These are phyloP conservation scores for Rhodinocichla rosea DNA, from an alignment of 2,113 vertebrate genomes.

Conservation along the genomic window DNA sequence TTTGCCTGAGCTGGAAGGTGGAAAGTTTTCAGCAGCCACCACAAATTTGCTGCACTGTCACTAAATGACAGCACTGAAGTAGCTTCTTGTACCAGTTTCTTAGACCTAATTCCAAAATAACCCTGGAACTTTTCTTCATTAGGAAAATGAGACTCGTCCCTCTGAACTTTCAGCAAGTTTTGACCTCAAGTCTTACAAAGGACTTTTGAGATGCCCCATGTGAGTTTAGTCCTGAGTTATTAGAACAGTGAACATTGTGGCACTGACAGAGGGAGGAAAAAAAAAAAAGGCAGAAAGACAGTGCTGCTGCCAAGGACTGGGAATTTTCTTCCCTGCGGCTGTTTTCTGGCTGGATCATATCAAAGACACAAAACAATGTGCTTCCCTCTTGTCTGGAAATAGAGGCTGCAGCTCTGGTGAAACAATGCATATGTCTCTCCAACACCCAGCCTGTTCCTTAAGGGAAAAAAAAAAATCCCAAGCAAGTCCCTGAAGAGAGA, in stretches of 20 bases:
- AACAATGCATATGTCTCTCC: conserved; percentile 45
- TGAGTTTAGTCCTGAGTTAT: conserved; percentile 33
- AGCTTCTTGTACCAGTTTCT: conserved; percentile 64
- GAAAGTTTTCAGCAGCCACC: not conserved
- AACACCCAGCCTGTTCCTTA: not conserved
- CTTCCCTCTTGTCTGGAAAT: conserved; percentile 42
- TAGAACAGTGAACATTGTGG: conserved; percentile 1
- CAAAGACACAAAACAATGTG: conserved; percentile 48
- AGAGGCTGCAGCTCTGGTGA: conserved; percentile 27
- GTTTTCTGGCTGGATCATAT: conserved; percentile 47
- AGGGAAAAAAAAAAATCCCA: not conserved
- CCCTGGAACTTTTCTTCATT: conserved; percentile 39
- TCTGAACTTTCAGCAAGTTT: conserved; percentile 57
- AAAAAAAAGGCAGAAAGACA: not conserved
- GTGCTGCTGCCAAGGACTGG: conserved; percentile 20
- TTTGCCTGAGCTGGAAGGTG: not conserved
- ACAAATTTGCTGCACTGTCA: not conserved
- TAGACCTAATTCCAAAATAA: conserved; percentile 68
- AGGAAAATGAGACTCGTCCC: conserved; percentile 34
- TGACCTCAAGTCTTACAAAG: conserved; percentile 53
- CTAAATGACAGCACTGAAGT: conserved; percentile 18
- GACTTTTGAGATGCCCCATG: conserved; percentile 35
- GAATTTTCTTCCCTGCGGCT: conserved; percentile 1
- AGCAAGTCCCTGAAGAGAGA: conserved; percentile 19
- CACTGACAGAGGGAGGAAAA: not conserved